A percentile compares a stretch with the other conserved stretches of the same genome.
Conservation (phyloP, 2,113 vertebrate species). For the Alces alces region DNA sequence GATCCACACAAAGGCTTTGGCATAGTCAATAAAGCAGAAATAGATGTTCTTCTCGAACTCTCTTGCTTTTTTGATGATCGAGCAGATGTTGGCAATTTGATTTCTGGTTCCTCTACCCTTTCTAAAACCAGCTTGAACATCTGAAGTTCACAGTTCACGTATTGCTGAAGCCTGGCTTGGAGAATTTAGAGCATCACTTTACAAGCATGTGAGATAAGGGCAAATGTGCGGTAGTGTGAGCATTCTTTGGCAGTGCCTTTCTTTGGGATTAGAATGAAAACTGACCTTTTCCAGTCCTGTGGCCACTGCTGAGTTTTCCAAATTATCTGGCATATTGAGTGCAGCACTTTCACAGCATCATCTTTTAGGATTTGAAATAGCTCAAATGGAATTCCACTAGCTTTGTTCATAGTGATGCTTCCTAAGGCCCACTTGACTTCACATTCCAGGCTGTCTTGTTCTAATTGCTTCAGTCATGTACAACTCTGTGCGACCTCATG, state of each 20-base stretch:
- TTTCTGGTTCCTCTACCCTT: background rate
- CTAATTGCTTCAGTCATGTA: background rate
- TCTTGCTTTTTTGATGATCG: fast-evolving
- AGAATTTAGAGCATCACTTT: background rate
- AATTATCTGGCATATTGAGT: background rate
- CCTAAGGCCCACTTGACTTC: background rate
- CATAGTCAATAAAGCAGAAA: background rate
- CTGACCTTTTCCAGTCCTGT: background rate
- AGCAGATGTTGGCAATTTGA: background rate
- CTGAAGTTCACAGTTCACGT: background rate
- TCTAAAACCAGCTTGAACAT: background rate
- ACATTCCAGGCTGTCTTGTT: background rate
- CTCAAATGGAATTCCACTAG: background rate
- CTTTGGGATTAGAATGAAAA: background rate
- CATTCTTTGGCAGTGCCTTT: background rate
- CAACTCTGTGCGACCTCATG: background rate
- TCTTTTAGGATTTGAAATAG: background rate
- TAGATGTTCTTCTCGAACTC: background rate
- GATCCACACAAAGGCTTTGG: background rate
- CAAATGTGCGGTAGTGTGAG: background rate
- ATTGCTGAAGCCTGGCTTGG: background rate
- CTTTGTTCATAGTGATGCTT: background rate
- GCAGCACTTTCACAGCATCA: background rate
- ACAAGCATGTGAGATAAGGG: background rate
- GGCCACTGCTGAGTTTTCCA: background rate